These are phyloP conservation scores for Arremon brunneinucha DNA, from an alignment of 2,797 vertebrate species.

Conservation along the genomic window DNA sequence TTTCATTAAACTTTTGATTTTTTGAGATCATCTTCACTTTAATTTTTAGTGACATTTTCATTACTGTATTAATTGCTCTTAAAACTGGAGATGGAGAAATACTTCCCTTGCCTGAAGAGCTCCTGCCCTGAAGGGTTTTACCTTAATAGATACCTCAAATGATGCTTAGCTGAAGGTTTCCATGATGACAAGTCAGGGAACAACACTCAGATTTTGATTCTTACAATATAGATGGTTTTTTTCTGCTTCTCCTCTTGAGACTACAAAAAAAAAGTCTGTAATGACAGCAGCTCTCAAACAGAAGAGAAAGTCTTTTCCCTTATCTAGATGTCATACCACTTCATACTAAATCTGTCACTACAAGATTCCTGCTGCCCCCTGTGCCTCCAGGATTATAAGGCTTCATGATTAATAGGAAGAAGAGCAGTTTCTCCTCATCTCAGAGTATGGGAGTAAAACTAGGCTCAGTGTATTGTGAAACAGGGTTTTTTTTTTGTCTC, in stretches of 20 bases:
- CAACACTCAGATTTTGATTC: neutral
- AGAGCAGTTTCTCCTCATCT: neutral
- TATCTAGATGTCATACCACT: neutral
- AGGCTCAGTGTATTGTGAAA: neutral
- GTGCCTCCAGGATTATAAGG: neutral
- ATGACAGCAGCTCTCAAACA: neutral
- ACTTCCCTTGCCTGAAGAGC: neutral
- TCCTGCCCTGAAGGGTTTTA: neutral
- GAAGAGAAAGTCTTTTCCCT: neutral
- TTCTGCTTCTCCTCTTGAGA: neutral
- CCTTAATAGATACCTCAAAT: neutral
- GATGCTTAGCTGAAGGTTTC: neutral
- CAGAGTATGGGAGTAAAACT: neutral
- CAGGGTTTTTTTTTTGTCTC: neutral
- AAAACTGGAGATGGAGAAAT: neutral
- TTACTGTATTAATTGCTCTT: neutral
- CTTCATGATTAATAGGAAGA: neutral
- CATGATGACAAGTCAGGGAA: neutral
- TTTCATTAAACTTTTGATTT: neutral
- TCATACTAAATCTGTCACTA: neutral
- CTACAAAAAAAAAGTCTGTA: neutral
- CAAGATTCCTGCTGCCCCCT: neutral
- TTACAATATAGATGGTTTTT: neutral
- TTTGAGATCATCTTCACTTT: neutral
- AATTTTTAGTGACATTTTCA: neutral